Conservation (phyloP, 2,113 vertebrate genomes). For the Sinocyclocheilus anophthalmus region DNA sequence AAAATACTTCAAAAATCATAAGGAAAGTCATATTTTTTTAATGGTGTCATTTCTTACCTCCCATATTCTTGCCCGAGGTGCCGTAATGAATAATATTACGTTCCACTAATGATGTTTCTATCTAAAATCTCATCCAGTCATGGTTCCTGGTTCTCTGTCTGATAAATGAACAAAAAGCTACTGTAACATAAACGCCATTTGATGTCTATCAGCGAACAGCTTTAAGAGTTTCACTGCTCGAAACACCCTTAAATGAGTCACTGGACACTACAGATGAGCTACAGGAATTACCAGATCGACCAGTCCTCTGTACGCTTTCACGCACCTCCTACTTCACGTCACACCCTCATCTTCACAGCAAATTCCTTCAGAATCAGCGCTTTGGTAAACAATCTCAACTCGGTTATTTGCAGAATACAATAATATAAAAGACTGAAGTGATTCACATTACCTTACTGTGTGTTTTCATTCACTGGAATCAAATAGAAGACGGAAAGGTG, state of each 20-base stretch:
- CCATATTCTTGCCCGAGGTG: neutral
- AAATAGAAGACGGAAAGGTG: no score
- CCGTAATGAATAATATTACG: no score
- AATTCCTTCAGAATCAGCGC: no score
- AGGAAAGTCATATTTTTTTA: neutral
- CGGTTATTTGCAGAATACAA: no score
- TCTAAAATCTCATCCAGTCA: neutral
- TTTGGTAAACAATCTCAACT: no score
- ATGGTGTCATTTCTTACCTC: neutral
- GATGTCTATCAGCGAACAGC: neutral
- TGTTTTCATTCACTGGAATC: no score
- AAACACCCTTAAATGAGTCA: neutral
- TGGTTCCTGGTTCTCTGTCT: neutral
- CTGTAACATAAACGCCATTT: neutral
- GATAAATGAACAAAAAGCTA: neutral
- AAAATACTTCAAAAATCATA: neutral
- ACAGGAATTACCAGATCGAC: neutral
- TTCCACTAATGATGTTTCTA: neutral
- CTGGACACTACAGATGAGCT: neutral
- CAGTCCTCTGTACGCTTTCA: neutral
- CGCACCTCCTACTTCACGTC: neutral
- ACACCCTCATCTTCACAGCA: no score
- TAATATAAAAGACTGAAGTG: no score
- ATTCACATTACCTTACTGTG: no score
- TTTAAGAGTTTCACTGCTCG: neutral